Conservation (phyloP, 2,113 vertebrate genomes). For the Gasterosteus nipponicus region DNA sequence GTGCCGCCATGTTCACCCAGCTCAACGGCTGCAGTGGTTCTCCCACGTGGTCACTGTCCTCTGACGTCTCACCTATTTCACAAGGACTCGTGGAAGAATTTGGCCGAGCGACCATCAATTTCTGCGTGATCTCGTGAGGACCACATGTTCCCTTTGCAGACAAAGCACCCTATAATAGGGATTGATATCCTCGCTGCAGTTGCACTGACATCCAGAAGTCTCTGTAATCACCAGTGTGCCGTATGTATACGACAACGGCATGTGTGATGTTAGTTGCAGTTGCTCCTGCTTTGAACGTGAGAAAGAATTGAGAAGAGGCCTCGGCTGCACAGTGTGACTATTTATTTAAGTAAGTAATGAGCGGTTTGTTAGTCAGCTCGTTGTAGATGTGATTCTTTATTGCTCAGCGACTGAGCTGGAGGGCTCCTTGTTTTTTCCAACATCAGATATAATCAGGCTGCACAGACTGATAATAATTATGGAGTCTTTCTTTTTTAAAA, state of each 20-base stretch:
- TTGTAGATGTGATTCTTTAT: slow-evolving; percentile 1
- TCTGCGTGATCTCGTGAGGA: background rate
- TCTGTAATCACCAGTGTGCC: background rate
- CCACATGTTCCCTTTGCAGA: background rate
- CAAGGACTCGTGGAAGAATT: background rate
- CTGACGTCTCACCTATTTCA: background rate
- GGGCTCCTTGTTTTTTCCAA: slow-evolving; percentile 6
- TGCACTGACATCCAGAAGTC: background rate
- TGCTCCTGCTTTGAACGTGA: background rate
- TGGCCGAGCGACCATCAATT: background rate
- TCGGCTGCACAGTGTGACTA: background rate
- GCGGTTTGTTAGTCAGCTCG: background rate
- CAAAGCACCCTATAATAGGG: slow-evolving; percentile 11
- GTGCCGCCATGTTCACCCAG: background rate
- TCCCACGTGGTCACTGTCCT: background rate
- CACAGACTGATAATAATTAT: slow-evolving; percentile 37
- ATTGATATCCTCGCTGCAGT: slow-evolving; percentile 23
- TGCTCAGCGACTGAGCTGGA: background rate
- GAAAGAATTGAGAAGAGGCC: background rate
- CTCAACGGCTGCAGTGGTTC: background rate
- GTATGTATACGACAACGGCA: background rate
- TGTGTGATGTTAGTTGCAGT: background rate
- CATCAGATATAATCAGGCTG: slow-evolving; percentile 6
- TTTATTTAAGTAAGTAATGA: slow-evolving; percentile 22
- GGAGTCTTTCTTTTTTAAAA: slow-evolving; percentile 4